These are phyloP conservation scores for Oscheius onirici DNA, from an alignment of 2,888 invertebrate species.

Conservation along the genomic window DNA sequence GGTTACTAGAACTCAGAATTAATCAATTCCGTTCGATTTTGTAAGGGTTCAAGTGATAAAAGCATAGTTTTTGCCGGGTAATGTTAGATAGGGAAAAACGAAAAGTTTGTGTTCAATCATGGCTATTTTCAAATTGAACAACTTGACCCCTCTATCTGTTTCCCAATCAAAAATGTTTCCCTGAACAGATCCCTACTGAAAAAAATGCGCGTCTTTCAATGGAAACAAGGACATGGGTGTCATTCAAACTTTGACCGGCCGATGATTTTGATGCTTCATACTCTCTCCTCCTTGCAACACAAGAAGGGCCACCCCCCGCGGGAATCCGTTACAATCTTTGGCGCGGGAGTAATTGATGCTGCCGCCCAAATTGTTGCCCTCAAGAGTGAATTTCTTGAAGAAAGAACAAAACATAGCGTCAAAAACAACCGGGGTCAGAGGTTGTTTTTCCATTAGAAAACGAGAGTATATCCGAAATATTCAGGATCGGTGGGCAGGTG, in stretches of 20 bases:
- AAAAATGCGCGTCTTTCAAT: neutral
- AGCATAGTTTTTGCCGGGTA: too few species aligned
- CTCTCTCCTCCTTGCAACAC: neutral
- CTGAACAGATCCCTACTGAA: neutral
- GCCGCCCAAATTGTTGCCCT: neutral
- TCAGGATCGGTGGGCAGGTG: too few species aligned
- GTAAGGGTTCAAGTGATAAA: too few species aligned
- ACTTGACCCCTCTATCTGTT: too few species aligned
- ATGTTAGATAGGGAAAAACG: too few species aligned
- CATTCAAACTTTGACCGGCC: conserved; percentile 31
- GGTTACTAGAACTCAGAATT: too few species aligned
- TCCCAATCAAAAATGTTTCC: too few species aligned
- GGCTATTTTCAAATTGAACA: too few species aligned
- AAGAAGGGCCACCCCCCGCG: neutral
- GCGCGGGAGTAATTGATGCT: conserved; percentile 32
- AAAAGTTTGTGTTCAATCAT: too few species aligned
- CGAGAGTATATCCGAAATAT: too few species aligned
- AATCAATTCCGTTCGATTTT: too few species aligned
- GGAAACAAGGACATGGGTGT: conserved; percentile 3
- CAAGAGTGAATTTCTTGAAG: neutral
- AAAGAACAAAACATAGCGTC: neutral
- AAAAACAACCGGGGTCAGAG: neutral
- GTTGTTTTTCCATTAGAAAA: neutral
- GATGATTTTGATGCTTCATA: conserved; percentile 26
- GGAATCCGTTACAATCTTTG: conserved; percentile 31